Evolutionary conservation across 2,113 vertebrate species (phyloP), one percentile per base, ranked within the genome.

Genomic region (Ceuthmochares aereus): DNA sequence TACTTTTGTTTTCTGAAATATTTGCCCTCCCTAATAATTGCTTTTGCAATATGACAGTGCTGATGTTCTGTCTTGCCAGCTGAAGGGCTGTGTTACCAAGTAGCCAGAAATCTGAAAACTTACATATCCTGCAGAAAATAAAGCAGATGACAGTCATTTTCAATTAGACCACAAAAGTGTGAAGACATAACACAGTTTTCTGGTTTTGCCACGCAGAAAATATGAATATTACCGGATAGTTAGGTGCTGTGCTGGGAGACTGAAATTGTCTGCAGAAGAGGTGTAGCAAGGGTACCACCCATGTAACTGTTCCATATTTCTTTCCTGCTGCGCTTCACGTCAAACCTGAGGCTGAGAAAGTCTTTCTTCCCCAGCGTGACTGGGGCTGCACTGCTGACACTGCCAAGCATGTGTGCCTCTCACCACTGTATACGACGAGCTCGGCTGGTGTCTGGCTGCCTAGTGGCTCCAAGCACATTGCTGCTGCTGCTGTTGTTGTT

Each of bases 1-100:
- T 69, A 70, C 34, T 93, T 93, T 92, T 81, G 60, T 89, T 90
- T 91, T 95, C 66, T 89, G 54, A 81, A 95, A 91, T 81, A 67
- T 36, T 92, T 78, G 59, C 76, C 76, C 84, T 45, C n/a, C 76
- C 49, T 82, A 63, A 45, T 87, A 90, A 66, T 84, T 82, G 40
- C 54, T 93, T 87, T 92, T 34, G 64, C 60, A 79, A 60, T 54
- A 63, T 2, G 9, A 45, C 6, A 8, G 20, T 45, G 36, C 18
- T 89, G 4, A 1, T 30, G 10, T 90, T 96, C 75, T 89, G 32
- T 30, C 76, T 79, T 79, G 22, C 74, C 40, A 37, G 14, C 29
- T 55, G 49, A 96, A 78, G 58, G 54, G 16, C 81, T 92, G 34
- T 37, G 19, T 74, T 72, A 81, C n/a, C 69, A 70, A 16, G 68